These are phyloP conservation scores for Muschampia plurimacula DNA, from an alignment of 2,888 invertebrate genomes.

Conservation along the genomic window DNA sequence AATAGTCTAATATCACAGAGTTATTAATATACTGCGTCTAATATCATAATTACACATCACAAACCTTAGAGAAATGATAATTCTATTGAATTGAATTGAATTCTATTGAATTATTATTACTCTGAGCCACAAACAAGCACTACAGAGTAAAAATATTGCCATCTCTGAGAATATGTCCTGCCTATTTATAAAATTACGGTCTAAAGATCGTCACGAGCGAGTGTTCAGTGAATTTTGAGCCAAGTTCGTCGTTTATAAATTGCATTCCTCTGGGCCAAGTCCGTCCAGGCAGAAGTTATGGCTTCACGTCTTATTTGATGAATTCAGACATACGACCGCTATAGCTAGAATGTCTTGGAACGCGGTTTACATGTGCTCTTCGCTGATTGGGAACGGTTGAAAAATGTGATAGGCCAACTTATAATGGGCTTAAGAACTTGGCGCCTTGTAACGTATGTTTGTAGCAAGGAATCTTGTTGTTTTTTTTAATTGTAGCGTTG, in stretches of 20 bases:
- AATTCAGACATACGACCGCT: slow-evolving; percentile 59
- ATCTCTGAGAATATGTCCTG: slow-evolving; percentile 21
- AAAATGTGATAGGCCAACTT: slow-evolving; percentile 31
- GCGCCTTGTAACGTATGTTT: slow-evolving; percentile 30
- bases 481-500: not conserved
- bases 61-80: too few relatives aligned
- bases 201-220: slow-evolving; percentile 60
- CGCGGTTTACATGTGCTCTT: slow-evolving; percentile 39
- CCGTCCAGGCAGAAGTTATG: slow-evolving; percentile 64
- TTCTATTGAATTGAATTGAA: too few relatives aligned
- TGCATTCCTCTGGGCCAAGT: slow-evolving; percentile 70
- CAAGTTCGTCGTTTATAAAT: slow-evolving; percentile 73
- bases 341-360: slow-evolving; percentile 53
- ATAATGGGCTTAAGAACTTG: slow-evolving; percentile 30
- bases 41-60: too few relatives aligned
- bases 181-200: slow-evolving; percentile 53
- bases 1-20: too few relatives aligned
- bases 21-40: too few relatives aligned
- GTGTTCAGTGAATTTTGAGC: slow-evolving; percentile 68
- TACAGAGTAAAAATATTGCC: not conserved
- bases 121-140: too few relatives aligned
- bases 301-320: slow-evolving; percentile 71
- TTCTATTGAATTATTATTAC: too few relatives aligned
- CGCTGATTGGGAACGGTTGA: slow-evolving; percentile 8
- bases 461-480: not conserved